Base-by-base conservation (phyloP, 2,888 invertebrate genomes). In the Mechanitis messenoides region DNA sequence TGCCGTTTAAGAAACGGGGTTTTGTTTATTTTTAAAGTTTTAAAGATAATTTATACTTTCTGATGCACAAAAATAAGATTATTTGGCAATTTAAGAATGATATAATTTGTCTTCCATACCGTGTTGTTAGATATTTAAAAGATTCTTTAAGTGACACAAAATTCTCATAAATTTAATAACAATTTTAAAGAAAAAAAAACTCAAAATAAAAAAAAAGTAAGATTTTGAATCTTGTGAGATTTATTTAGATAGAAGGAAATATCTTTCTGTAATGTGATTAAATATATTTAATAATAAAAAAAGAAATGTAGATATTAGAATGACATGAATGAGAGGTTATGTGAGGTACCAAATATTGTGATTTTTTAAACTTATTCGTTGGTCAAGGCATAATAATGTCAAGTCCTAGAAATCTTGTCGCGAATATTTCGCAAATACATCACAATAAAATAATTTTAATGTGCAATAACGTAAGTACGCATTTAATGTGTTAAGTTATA, bases 321-420 rank as follows among this genome's bases (percentile, higher is more conserved):
- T 6, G 47, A 62, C 59, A 63, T 60, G 64, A 64, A 63, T 65
- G 45, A 60, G 61, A 70, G 56, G 62, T 68, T 69, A 65, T 63
- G 69, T 69, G 64, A 68, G 73, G 73, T 75, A 76, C 75, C 76
- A 76, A 76, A 76, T 74, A 71, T 67, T 64, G 64, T 70, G 67
- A 20, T 33, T 35, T 53, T 55, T 12, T 42, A 12, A n/a, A 50
- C 9, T 3, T 33, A 53, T n/a, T 12, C 31, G 33, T 28, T 46
- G 45, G 45, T 28, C 35, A 20, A 20, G 47, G 3, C 33, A 11
- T 33, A 20, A 28, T 9, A 11, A 53, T 35, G 47, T n/a, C n/a
- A 20, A n/a, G 47, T n/a, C 20, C 20, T 28, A 20, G 47, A 47
- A 28, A 28, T 47, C 3, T 11, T 31, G 50, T 7, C 5, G 50